Conservation (phyloP, 2,888 invertebrate genomes). For the Drosophila seclusa region DNA sequence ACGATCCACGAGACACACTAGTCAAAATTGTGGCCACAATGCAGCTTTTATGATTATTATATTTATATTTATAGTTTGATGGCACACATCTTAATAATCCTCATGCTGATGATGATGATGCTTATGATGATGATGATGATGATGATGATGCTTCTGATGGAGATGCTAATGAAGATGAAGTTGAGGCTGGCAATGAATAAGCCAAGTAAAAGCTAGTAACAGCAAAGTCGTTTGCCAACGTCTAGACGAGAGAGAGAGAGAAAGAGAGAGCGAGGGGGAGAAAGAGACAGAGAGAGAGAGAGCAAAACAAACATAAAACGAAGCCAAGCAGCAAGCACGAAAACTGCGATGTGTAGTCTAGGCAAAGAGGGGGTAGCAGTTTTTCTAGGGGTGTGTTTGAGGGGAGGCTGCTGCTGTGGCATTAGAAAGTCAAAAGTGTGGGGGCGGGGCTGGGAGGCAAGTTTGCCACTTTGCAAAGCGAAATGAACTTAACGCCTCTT, state of each 20-base stretch:
- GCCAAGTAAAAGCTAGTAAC: constrained; percentile 39
- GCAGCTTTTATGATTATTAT: constrained; percentile 33
- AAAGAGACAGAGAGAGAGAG: background rate
- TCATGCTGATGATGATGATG: constrained; percentile 3
- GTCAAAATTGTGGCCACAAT: constrained; percentile 34
- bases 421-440: constrained; percentile 27
- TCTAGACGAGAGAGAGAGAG: constrained; percentile 30
- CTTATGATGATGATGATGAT: constrained; percentile 11
- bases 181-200: constrained; percentile 65
- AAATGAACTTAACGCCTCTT: constrained; percentile 79
- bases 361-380: background rate
- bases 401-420: constrained; percentile 3
- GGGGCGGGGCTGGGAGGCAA: background rate
- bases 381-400: background rate
- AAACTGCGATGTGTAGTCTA: background rate
- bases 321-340: constrained; percentile 34
- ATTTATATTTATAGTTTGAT: constrained; percentile 69
- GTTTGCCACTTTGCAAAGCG: constrained; percentile 27
- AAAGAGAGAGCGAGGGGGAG: background rate
- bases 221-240: constrained; percentile 30
- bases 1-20: constrained; percentile 5
- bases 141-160: constrained; percentile 6
- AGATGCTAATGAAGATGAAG: constrained; percentile 21
- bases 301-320: constrained; percentile 62
- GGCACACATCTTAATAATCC: constrained; percentile 35